phyloP scores from a whole-genome alignment of 1,140 invertebrate genomes.

The Eubasilissa regina region DNA sequence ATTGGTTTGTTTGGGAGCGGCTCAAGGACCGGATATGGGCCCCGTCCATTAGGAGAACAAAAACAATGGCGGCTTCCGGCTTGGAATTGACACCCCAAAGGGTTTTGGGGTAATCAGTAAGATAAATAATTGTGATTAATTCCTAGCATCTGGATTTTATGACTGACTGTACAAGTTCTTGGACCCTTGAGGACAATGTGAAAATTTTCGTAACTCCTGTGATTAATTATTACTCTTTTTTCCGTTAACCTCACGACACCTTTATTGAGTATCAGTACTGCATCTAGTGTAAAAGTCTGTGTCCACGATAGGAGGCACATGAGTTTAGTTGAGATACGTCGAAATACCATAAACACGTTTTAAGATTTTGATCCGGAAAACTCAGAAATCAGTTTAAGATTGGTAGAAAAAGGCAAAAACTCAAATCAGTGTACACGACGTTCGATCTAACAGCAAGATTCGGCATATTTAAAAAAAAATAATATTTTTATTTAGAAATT shows the following conservation, averaged over 20 bases:
- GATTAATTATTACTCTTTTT: not conserved
- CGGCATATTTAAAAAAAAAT: too few species aligned
- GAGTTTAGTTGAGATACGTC: too few species aligned
- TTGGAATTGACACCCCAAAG: conserved; percentile 30
- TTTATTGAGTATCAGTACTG: too few species aligned
- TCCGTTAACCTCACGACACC: not conserved
- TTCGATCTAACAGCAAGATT: too few species aligned
- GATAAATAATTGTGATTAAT: conserved; percentile 39
- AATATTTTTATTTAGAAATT: too few species aligned
- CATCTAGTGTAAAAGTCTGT: too few species aligned
- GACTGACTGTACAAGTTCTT: not conserved
- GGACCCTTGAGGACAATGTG: not conserved
- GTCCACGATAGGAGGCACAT: too few species aligned
- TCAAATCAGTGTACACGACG: too few species aligned
- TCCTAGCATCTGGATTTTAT: conserved; percentile 21
- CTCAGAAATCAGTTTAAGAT: too few species aligned
- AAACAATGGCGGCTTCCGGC: conserved; percentile 36
- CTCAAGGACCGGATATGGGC: conserved; percentile 25
- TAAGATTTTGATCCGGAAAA: too few species aligned
- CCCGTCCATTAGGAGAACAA: conserved; percentile 27
- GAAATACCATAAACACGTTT: too few species aligned
- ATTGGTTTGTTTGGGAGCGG: not conserved
- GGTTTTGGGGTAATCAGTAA: conserved; percentile 27
- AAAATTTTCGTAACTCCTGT: not conserved
- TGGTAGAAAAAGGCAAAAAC: too few species aligned